Conservation (phyloP, 2,888 invertebrate genomes). For the Rhogogaster chlorosoma region DNA sequence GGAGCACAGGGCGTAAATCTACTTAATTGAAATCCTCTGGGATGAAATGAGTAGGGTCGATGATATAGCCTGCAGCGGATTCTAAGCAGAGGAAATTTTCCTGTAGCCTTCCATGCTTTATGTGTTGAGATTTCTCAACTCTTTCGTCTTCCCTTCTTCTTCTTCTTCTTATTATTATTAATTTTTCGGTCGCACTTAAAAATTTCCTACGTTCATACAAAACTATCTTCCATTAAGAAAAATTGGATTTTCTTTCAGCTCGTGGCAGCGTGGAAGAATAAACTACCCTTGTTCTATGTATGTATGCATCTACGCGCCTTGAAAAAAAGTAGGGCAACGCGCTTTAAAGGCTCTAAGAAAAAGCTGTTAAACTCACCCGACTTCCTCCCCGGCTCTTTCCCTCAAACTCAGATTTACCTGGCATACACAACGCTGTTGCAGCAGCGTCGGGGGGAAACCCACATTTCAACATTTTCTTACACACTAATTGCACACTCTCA, state of each 20-base stretch:
- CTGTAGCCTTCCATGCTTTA: neutral
- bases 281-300: neutral
- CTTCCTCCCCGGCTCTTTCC: neutral
- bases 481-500: conserved; percentile 9
- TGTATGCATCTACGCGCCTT: neutral
- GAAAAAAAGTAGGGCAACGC: conserved; percentile 35
- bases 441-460: neutral
- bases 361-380: conserved; percentile 13
- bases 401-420: conserved; percentile 7
- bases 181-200: neutral
- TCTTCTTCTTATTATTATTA: neutral
- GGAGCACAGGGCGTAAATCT: conserved; percentile 27
- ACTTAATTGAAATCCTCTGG: conserved; percentile 34
- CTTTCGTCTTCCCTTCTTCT: neutral
- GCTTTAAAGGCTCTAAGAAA: conserved; percentile 23
- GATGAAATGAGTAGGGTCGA: conserved; percentile 29
- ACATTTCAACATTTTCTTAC: conserved; percentile 10
- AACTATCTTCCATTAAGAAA: neutral
- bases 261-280: neutral
- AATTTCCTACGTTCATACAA: neutral
- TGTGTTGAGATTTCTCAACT: neutral
- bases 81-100: neutral
- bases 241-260: neutral
- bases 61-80: neutral
- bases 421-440: neutral